phyloP scores from a whole-genome alignment of 2,888 invertebrate species.

The Deilephila porcellus region DNA sequence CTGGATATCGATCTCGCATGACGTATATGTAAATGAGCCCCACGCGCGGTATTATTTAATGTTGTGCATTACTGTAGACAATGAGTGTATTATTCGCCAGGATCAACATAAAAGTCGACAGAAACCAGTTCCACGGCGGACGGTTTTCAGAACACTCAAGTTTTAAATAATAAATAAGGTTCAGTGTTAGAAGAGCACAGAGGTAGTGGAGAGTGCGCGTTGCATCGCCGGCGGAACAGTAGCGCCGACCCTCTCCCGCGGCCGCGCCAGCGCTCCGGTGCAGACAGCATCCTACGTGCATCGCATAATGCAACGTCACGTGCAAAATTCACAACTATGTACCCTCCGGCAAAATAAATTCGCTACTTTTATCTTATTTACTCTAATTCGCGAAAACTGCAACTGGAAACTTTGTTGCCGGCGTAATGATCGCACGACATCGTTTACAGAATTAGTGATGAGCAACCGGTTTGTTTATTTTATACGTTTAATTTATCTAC shows the following conservation, averaged over 20 bases:
- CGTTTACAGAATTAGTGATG: slow-evolving; percentile 53
- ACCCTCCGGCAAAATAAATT: slow-evolving; percentile 79
- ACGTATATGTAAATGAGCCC: slow-evolving; percentile 22
- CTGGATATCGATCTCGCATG: slow-evolving; percentile 44
- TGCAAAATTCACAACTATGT: slow-evolving; percentile 82
- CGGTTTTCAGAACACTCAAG: slow-evolving; percentile 62
- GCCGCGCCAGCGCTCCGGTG: slow-evolving; percentile 60
- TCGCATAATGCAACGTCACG: slow-evolving; percentile 79
- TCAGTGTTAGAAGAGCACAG: slow-evolving; percentile 69
- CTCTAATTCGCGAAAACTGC: slow-evolving; percentile 77
- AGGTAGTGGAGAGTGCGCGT: slow-evolving; percentile 48
- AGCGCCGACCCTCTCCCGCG: slow-evolving; percentile 51
- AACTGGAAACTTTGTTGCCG: slow-evolving; percentile 57
- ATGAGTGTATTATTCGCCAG: slow-evolving; percentile 8
- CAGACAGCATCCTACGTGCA: slow-evolving; percentile 80
- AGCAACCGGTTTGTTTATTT: slow-evolving; percentile 39
- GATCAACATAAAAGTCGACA: slow-evolving; percentile 44
- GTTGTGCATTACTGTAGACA: slow-evolving; percentile 7
- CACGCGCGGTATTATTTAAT: neutral
- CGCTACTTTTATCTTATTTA: slow-evolving; percentile 80
- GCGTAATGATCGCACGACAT: slow-evolving; percentile 58
- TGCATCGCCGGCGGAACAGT: slow-evolving; percentile 45
- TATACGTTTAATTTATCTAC: slow-evolving; percentile 49
- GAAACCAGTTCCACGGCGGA: slow-evolving; percentile 64
- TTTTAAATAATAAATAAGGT: slow-evolving; percentile 79